These are phyloP conservation scores for Sebastolobus alascanus DNA, from an alignment of 2,797 vertebrate species.

Conservation along the genomic window DNA sequence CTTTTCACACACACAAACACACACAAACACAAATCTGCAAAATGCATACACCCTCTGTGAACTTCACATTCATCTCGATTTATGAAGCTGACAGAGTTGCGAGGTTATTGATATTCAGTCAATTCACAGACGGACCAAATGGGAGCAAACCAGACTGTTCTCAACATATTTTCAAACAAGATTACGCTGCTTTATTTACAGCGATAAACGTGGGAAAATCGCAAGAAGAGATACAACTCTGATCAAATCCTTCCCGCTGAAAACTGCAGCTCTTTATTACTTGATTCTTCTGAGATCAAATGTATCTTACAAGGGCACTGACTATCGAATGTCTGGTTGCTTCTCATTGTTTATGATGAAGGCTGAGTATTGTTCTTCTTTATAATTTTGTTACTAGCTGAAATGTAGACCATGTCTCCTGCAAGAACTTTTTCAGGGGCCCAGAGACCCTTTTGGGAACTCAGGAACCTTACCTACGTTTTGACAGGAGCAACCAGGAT, in stretches of 20 bases:
- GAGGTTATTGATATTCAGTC: slow-evolving; percentile 61
- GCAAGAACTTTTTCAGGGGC: background rate
- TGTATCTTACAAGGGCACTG: background rate
- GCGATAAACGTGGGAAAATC: slow-evolving; percentile 21
- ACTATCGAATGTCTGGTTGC: background rate
- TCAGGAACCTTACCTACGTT: background rate
- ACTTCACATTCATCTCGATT: slow-evolving; percentile 42
- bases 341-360: background rate
- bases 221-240: background rate
- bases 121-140: slow-evolving; percentile 43
- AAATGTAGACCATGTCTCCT: background rate
- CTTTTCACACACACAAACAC: background rate
- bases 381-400: background rate
- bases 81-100: slow-evolving; percentile 52
- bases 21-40: background rate
- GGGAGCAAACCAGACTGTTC: slow-evolving; percentile 31
- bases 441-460: background rate
- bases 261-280: background rate
- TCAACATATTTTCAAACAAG: slow-evolving; percentile 32
- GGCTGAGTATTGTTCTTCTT: background rate
- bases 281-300: background rate
- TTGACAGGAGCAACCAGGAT: background rate
- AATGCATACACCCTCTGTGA: slow-evolving; percentile 4
- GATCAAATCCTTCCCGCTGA: background rate
- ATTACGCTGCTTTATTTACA: slow-evolving; percentile 30